Conservation (phyloP, 2,113 vertebrate genomes). For the Hepsetus odoe region DNA sequence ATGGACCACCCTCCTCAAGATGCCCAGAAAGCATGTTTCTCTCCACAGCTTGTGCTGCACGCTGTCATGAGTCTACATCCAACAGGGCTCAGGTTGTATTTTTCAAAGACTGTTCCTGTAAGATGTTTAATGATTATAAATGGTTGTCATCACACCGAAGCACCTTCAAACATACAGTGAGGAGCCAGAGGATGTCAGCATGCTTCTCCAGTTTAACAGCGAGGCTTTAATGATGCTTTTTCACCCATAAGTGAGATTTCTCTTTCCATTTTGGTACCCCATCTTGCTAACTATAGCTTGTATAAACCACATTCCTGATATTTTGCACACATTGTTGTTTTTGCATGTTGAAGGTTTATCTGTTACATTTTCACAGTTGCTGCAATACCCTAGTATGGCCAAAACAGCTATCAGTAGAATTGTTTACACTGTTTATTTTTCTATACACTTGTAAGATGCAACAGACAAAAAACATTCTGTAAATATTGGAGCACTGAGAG, state of each 20-base stretch:
- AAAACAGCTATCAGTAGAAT: too few relatives aligned
- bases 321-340: too few relatives aligned
- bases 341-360: too few relatives aligned
- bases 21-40: conserved; percentile 35
- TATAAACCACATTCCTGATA: too few relatives aligned
- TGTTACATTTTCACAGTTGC: too few relatives aligned
- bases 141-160: conserved; percentile 3
- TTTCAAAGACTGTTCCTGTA: conserved; percentile 8
- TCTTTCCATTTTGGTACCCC: too few relatives aligned
- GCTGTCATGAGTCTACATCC: background rate
- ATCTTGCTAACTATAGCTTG: too few relatives aligned
- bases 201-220: background rate
- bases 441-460: too few relatives aligned
- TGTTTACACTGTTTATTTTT: too few relatives aligned
- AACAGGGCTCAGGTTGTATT: conserved; percentile 8
- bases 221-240: background rate
- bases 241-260: background rate
- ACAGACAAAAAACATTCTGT: too few relatives aligned
- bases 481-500: too few relatives aligned
- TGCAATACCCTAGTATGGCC: too few relatives aligned
- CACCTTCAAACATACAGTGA: background rate
- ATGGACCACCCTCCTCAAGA: conserved; percentile 32
- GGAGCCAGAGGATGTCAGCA: background rate
- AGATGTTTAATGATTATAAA: conserved; percentile 32
- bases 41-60: conserved; percentile 3